phyloP scores from a whole-genome alignment of 2,113 vertebrate genomes.

The Edolisoma coerulescens region DNA sequence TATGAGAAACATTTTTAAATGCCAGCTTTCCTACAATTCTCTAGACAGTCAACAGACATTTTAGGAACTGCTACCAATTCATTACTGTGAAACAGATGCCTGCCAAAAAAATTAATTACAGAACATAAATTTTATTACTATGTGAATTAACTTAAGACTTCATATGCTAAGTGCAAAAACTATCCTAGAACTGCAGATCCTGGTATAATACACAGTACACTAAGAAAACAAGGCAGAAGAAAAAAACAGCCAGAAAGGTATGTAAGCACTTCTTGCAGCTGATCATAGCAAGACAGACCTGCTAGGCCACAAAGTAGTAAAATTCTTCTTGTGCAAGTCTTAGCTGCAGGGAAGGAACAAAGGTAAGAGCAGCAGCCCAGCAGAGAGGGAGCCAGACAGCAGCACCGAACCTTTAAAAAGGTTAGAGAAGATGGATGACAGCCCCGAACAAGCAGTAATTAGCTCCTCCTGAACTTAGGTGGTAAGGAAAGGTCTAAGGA shows the following conservation, averaged over 20 bases:
- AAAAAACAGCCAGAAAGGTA: neutral
- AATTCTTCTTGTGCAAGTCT: neutral
- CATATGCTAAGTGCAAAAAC: neutral
- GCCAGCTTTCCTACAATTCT: conserved; percentile 36
- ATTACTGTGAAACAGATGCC: conserved; percentile 50
- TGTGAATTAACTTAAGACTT: conserved; percentile 32
- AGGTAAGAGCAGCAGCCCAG: neutral
- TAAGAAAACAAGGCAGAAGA: neutral
- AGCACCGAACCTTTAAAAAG: neutral
- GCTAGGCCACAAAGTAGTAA: neutral
- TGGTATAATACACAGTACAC: neutral
- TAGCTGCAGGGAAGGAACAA: neutral
- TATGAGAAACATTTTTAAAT: conserved; percentile 10
- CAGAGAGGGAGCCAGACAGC: neutral
- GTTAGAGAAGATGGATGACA: neutral
- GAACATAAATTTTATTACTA: conserved; percentile 51
- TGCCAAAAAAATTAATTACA: conserved; percentile 60
- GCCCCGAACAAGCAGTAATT: neutral
- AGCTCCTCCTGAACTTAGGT: neutral
- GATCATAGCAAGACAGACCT: neutral
- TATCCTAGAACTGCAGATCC: neutral
- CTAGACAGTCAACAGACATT: conserved; percentile 48
- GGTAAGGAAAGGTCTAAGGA: neutral
- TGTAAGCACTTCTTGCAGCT: neutral
- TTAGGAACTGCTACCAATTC: conserved; percentile 42